Evolutionary conservation across 1,140 invertebrate genomes (phyloP), one percentile per base, ranked within the genome.

Genomic region (Centruroides sculpturatus): DNA sequence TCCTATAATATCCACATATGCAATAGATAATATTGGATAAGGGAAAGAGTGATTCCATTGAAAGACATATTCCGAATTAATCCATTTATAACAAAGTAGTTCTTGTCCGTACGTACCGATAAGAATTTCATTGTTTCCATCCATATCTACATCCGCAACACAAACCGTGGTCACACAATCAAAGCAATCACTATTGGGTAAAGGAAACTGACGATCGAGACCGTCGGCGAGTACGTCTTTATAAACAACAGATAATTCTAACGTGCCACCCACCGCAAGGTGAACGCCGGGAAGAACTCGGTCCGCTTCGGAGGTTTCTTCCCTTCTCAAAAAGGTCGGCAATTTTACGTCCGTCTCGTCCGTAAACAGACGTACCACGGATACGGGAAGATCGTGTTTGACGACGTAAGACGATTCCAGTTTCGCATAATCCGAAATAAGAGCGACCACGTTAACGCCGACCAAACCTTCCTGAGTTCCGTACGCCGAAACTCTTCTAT

Each of bases 61-160:
- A 67, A 60, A 56, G 67, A 57, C 41, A 56, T 62, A 56, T 6
- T 41, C 41, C 5, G 41, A 41, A 41, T 41, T 41, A 41, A 41
- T 41, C 41, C 41, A 41, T 49, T 49, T 57, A 57, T 49, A 58
- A n/a, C 5, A n/a, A 54, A 35, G 12, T 48, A 50, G 36, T 55
- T 79, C 79, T 66, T 82, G 77, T 55, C 75, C 76, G 74, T 84
- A 86, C 8, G 82, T 87, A 62, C 85, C 85, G 50, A 87, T 68
- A 9, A 87, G 65, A 63, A 88, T 81, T 75, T 87, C 85, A 71
- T 83, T 80, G 53, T 75, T 66, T 0, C 83, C 82, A 75, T 87
- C 84, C 78, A 86, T 83, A 72, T 86, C 82, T 58, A 87, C 75
- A 69, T 87, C 85, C 3, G 79, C 79, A 46, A 83, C 74, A 67